A percentile compares a stretch with the other conserved stretches of the same genome.
phyloP scores from a whole-genome alignment of 2,888 invertebrate species.

The Disparrhopalites patrizii region DNA sequence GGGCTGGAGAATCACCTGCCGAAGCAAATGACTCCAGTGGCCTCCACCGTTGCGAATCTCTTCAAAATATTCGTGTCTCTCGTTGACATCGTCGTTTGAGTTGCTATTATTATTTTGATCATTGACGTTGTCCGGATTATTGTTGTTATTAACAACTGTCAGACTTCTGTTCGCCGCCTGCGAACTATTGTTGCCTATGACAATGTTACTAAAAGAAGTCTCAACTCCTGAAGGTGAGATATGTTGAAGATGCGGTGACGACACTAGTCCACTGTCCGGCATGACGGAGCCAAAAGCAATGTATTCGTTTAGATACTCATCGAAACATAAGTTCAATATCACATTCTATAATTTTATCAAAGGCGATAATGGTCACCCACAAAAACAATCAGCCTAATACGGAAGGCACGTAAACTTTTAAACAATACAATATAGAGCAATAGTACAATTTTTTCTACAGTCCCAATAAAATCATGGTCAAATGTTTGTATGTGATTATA shows the following conservation, averaged over 20 bases:
- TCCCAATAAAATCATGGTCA: no score
- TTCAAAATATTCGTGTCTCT: constrained; percentile 44
- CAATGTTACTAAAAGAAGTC: constrained; percentile 17
- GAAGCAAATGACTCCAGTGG: constrained; percentile 45
- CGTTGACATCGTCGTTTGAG: constrained; percentile 7
- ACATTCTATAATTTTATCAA: no score
- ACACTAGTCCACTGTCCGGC: constrained; percentile 21
- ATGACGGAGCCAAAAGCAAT: constrained; percentile 17
- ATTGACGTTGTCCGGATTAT: constrained; percentile 30
- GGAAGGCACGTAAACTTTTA: no score
- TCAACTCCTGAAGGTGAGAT: constrained; percentile 19
- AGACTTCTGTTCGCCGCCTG: constrained; percentile 26
- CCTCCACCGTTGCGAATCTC: constrained; percentile 47
- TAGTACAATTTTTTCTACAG: no score
- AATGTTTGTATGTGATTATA: no score
- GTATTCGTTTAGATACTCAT: no score
- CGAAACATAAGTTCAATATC: no score
- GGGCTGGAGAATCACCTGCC: constrained; percentile 40
- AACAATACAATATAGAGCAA: neutral
- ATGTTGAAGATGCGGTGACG: constrained; percentile 15
- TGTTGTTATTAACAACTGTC: constrained; percentile 15
- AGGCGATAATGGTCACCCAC: no score
- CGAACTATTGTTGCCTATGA: constrained; percentile 22
- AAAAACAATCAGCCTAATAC: no score
- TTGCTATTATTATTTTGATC: constrained; percentile 43